Evolutionary conservation across 2,113 vertebrate genomes (phyloP).

Genomic region (Aspiorhynchus laticeps): DNA sequence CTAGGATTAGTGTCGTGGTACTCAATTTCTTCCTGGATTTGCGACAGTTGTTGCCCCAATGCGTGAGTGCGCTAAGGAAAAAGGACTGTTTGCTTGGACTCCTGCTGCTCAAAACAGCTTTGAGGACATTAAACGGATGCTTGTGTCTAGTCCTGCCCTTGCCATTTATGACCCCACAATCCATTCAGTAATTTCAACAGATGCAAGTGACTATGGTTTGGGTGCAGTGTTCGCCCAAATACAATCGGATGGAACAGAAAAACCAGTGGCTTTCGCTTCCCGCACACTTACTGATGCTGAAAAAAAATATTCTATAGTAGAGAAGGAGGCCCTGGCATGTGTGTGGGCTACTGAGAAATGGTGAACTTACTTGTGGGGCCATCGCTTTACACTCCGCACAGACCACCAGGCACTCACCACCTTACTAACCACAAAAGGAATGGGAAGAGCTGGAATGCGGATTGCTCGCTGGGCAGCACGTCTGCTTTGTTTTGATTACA

Average conservation of each 20-base stretch:
- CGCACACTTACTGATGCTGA: too few relatives aligned
- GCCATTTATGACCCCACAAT: background rate
- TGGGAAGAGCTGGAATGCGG: background rate
- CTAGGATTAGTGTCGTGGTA: background rate
- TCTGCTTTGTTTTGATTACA: too few relatives aligned
- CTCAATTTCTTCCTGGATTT: background rate
- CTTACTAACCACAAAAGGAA: background rate
- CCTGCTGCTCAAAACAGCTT: background rate
- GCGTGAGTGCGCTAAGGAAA: background rate
- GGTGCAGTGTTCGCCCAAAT: background rate
- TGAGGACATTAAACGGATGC: background rate
- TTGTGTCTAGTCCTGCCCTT: background rate
- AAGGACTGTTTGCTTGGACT: background rate
- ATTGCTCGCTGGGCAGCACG: background rate
- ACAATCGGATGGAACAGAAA: too few relatives aligned
- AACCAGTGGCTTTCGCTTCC: too few relatives aligned
- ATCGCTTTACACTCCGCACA: too few relatives aligned
- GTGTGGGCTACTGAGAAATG: too few relatives aligned
- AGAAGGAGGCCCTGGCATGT: too few relatives aligned
- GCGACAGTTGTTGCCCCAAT: background rate
- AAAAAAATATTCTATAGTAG: too few relatives aligned
- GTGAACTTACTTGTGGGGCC: too few relatives aligned
- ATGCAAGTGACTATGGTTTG: background rate
- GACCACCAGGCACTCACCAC: background rate
- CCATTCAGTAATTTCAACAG: background rate